Evolutionary conservation across 2,888 invertebrate species (phyloP).

Genomic region (Serrognathus titanus): DNA sequence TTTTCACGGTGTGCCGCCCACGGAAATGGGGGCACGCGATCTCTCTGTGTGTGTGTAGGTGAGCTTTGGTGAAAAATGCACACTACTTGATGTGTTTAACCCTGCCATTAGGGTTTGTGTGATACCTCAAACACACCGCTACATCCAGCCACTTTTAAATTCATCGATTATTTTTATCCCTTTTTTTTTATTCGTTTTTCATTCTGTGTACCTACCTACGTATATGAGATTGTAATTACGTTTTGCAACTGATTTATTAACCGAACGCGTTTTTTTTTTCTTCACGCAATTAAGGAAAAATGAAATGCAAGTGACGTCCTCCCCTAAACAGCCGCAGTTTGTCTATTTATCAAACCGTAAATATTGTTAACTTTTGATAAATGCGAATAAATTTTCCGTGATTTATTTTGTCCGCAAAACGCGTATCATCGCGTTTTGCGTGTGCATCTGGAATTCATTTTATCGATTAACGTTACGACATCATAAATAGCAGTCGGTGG

Average conservation of each 20-base stretch:
- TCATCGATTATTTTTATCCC: slow-evolving; percentile 34
- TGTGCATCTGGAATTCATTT: slow-evolving; percentile 23
- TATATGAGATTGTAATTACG: no score
- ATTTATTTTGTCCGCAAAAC: slow-evolving; percentile 4
- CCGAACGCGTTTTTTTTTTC: no score
- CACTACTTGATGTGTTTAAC: slow-evolving; percentile 50
- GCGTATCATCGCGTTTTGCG: slow-evolving; percentile 18
- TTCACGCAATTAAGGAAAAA: no score
- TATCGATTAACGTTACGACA: slow-evolving; percentile 27
- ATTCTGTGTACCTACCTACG: no score
- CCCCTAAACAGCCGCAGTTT: neutral
- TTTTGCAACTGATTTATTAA: no score
- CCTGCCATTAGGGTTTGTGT: slow-evolving; percentile 49
- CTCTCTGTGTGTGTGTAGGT: slow-evolving; percentile 21
- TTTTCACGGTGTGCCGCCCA: slow-evolving; percentile 10
- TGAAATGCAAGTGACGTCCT: neutral
- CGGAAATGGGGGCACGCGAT: slow-evolving; percentile 10
- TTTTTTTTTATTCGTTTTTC: slow-evolving; percentile 12
- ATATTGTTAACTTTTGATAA: slow-evolving; percentile 3
- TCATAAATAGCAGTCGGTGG: slow-evolving; percentile 23
- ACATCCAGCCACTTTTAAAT: slow-evolving; percentile 37
- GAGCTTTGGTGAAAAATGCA: slow-evolving; percentile 47
- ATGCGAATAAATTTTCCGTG: neutral
- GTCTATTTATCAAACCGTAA: no score
- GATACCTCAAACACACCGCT: slow-evolving; percentile 48